Evolutionary conservation across 2,113 vertebrate species (phyloP).

Genomic region (Nothocercus julius): DNA sequence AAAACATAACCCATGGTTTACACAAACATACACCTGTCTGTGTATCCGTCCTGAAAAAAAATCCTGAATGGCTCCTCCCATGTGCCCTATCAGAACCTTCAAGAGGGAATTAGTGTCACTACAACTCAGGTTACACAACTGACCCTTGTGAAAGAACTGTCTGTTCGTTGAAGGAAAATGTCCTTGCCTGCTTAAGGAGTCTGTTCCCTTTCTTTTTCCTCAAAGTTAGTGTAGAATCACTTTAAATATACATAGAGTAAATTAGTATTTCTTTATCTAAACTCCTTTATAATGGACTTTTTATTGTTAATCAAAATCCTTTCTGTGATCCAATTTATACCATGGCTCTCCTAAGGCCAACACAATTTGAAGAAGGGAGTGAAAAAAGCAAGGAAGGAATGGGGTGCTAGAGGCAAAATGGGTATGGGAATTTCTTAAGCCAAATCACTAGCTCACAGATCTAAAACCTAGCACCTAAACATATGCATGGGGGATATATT

Average conservation of each 20-base stretch:
- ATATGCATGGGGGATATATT: background rate
- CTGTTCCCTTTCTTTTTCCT: background rate
- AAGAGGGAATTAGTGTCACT: background rate
- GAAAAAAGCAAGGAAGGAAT: background rate
- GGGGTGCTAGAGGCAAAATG: background rate
- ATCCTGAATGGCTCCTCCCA: background rate
- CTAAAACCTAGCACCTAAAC: background rate
- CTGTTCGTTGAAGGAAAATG: background rate
- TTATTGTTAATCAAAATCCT: background rate
- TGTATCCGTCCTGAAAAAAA: background rate
- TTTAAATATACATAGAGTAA: background rate
- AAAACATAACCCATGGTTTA: background rate
- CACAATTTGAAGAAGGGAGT: background rate
- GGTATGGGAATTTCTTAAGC: background rate
- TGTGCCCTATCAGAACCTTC: background rate
- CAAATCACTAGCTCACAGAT: background rate
- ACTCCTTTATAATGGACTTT: background rate
- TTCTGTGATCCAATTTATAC: background rate
- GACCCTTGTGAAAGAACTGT: background rate
- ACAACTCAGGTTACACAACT: background rate
- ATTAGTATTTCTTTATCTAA: background rate
- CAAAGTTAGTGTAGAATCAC: background rate
- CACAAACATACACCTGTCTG: background rate
- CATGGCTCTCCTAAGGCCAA: background rate
- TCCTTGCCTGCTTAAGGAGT: background rate